phyloP scores from a whole-genome alignment of 2,797 vertebrate genomes.

The Lithobates sylvaticus region DNA sequence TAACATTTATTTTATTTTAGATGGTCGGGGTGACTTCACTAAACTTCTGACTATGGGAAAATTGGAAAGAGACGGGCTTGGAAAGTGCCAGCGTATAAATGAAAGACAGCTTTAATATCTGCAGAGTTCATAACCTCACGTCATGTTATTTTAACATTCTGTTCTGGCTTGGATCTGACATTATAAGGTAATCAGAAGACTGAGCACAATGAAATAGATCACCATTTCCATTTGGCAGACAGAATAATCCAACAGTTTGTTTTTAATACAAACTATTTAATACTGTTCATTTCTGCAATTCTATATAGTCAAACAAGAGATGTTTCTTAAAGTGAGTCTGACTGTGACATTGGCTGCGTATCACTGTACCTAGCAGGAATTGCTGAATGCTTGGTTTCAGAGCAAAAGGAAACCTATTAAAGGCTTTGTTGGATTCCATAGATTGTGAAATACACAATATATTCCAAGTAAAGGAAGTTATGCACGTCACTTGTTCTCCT shows the following conservation, averaged over 20 bases:
- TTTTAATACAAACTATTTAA: conserved; percentile 31
- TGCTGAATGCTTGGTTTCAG: not conserved
- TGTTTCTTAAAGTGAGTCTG: conserved; percentile 10
- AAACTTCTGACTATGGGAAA: conserved; percentile 44
- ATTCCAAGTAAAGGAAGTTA: not conserved
- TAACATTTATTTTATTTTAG: conserved; percentile 41
- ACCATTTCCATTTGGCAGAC: conserved; percentile 47
- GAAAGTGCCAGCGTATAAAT: conserved; percentile 52
- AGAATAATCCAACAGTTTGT: conserved; percentile 33
- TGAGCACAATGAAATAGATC: conserved; percentile 48
- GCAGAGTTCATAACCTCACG: conserved; percentile 47
- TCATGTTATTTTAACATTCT: conserved; percentile 59
- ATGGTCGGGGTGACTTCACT: conserved; percentile 37
- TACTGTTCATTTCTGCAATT: conserved; percentile 36
- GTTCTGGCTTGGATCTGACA: conserved; percentile 49
- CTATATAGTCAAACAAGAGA: conserved; percentile 8
- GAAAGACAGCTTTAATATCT: conserved; percentile 57
- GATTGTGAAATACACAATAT: not conserved
- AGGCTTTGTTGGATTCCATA: not conserved
- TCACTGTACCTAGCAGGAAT: not conserved
- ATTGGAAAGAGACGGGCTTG: conserved; percentile 37
- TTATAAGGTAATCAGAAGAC: conserved; percentile 49
- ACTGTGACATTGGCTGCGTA: not conserved
- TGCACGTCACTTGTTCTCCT: not conserved
- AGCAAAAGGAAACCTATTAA: not conserved